phyloP scores from a whole-genome alignment of 2,113 vertebrate species.

The Lathamus discolor region DNA sequence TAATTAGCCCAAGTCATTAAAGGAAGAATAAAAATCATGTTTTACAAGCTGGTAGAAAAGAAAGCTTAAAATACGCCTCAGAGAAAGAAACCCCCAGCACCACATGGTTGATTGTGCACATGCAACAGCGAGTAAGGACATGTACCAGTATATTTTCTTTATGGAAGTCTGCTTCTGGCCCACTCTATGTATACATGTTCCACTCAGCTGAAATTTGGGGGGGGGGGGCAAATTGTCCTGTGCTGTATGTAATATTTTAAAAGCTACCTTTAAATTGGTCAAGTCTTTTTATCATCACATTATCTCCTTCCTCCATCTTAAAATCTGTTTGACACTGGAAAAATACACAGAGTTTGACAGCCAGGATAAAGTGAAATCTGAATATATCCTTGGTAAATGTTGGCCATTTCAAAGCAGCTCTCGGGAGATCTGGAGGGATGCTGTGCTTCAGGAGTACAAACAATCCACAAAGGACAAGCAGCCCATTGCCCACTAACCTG shows the following conservation, averaged over 20 bases:
- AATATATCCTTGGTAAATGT: neutral
- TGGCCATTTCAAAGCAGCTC: constrained; percentile 1
- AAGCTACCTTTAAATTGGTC: neutral
- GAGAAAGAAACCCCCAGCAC: neutral
- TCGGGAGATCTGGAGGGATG: neutral
- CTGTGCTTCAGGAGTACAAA: constrained; percentile 31
- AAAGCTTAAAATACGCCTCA: constrained; percentile 72
- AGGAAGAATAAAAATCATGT: constrained; percentile 80
- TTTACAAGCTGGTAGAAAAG: constrained; percentile 80
- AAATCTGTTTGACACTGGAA: constrained; percentile 52
- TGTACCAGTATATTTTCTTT: neutral
- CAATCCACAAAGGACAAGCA: constrained; percentile 1
- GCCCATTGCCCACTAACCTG: neutral
- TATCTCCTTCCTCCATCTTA: constrained; percentile 52
- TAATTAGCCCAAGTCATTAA: constrained; percentile 79
- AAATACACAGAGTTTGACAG: constrained; percentile 66
- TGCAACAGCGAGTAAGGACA: neutral
- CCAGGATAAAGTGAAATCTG: constrained; percentile 8
- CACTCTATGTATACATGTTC: neutral
- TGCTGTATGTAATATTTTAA: neutral
- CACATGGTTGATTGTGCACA: constrained; percentile 42
- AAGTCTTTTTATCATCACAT: constrained; percentile 49
- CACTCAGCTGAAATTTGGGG: neutral
- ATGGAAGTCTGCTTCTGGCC: neutral
- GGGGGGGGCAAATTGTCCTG: neutral